Conservation (phyloP, 1,140 invertebrate genomes). For the Panonychus citri region DNA sequence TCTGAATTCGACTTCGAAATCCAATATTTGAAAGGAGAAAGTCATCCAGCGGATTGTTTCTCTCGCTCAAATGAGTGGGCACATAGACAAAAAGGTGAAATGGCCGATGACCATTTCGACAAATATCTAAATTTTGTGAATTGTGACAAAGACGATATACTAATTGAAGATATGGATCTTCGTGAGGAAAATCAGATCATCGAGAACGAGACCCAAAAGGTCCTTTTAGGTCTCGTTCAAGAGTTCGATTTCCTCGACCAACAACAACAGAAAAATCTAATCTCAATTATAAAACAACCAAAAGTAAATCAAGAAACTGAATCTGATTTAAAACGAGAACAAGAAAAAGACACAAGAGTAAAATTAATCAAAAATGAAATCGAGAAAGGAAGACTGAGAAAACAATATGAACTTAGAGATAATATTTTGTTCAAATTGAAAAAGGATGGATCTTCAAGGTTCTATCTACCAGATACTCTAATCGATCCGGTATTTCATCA, state of each 20-base stretch:
- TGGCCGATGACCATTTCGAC: neutral
- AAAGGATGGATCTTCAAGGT: neutral
- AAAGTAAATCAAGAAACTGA: neutral
- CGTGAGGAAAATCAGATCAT: neutral
- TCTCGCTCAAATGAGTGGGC: neutral
- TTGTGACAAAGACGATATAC: too few relatives aligned
- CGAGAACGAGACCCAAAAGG: neutral
- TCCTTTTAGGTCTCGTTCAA: neutral
- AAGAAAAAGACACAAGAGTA: neutral
- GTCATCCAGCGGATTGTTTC: neutral
- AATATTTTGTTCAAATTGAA: neutral
- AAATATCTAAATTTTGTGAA: neutral
- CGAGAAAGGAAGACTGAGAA: neutral
- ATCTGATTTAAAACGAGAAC: neutral
- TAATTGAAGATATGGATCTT: too few relatives aligned
- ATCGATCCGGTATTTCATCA: neutral
- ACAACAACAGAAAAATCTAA: neutral
- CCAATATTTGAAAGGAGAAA: neutral
- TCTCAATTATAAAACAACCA: neutral
- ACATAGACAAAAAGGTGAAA: neutral
- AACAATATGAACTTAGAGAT: neutral
- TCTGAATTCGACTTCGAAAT: conserved; percentile 26
- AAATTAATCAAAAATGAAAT: neutral
- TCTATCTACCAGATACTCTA: neutral
- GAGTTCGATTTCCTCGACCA: neutral